These are phyloP conservation scores for Phymastichus coffea DNA, from an alignment of 1,140 invertebrate genomes.

Conservation along the genomic window DNA sequence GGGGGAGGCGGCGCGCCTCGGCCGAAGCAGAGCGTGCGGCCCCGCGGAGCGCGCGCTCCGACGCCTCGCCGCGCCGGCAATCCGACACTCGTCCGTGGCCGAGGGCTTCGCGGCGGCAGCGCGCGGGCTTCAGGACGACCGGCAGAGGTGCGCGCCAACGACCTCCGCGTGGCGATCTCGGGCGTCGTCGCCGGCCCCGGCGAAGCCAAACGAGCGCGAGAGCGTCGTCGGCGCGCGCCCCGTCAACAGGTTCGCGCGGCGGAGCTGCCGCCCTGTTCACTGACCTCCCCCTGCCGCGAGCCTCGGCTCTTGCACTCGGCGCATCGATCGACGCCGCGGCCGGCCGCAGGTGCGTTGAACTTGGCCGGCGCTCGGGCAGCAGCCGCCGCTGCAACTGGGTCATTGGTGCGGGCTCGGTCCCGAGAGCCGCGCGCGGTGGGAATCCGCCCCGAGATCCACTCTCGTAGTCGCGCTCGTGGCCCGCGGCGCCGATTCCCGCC, in stretches of 20 bases:
- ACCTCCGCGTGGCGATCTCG: neutral
- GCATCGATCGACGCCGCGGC: too few relatives aligned
- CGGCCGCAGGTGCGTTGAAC: constrained; percentile 3
- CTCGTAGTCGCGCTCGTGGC: constrained; percentile 55
- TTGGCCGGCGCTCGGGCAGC: neutral
- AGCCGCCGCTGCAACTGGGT: too few relatives aligned
- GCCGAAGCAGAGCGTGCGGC: too few relatives aligned
- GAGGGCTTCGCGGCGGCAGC: neutral
- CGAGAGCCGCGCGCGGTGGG: constrained; percentile 49
- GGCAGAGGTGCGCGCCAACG: too few relatives aligned
- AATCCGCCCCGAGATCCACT: constrained; percentile 56
- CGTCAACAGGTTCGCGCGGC: neutral
- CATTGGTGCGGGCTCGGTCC: neutral
- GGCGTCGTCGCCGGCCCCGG: neutral
- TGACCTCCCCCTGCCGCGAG: constrained; percentile 2
- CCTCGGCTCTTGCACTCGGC: neutral
- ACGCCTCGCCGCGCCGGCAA: neutral
- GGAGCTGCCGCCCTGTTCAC: neutral
- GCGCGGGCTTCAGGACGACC: too few relatives aligned
- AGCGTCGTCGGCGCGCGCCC: neutral
- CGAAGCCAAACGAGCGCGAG: neutral
- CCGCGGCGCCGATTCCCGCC: too few relatives aligned
- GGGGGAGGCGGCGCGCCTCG: neutral
- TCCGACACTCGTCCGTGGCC: constrained; percentile 3
- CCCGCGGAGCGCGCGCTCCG: neutral